These are phyloP conservation scores for Pholis gunnellus DNA, from an alignment of 2,113 vertebrate genomes.

Conservation along the genomic window DNA sequence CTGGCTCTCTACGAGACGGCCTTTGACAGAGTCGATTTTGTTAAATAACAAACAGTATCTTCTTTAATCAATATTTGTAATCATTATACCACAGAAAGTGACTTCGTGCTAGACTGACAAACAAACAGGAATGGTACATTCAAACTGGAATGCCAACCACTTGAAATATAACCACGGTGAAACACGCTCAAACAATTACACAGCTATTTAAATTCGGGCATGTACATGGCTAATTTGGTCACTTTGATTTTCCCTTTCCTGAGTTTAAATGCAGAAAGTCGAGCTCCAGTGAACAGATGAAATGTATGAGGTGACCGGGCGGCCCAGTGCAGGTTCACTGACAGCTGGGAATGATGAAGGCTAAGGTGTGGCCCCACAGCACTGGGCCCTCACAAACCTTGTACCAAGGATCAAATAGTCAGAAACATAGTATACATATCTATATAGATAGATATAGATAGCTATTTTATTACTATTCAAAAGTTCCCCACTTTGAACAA, in stretches of 20 bases:
- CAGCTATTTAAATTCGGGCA: constrained; percentile 67
- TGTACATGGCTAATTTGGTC: constrained; percentile 67
- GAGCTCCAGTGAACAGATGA: constrained; percentile 65
- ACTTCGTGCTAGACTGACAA: constrained; percentile 16
- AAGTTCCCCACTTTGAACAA: constrained; percentile 4
- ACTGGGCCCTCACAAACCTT: constrained; percentile 9
- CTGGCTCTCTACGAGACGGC: background rate
- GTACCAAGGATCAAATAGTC: constrained; percentile 24
- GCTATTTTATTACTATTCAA: constrained; percentile 1
- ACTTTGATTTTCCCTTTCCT: constrained; percentile 72
- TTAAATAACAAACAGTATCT: constrained; percentile 1
- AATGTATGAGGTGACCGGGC: constrained; percentile 57
- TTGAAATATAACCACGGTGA: constrained; percentile 56
- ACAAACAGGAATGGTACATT: constrained; percentile 8
- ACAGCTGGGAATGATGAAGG: constrained; percentile 69
- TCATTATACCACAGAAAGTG: background rate
- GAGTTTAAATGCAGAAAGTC: constrained; percentile 62
- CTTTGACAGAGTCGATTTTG: constrained; percentile 15
- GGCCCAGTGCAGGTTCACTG: constrained; percentile 60
- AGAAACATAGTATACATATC: background rate
- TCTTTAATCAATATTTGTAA: constrained; percentile 20
- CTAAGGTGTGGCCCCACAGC: constrained; percentile 52
- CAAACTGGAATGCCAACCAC: constrained; percentile 52
- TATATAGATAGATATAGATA: background rate
- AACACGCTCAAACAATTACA: constrained; percentile 74